Evolutionary conservation across 2,113 vertebrate genomes (phyloP).

Genomic region (Brevimyrus niger): DNA sequence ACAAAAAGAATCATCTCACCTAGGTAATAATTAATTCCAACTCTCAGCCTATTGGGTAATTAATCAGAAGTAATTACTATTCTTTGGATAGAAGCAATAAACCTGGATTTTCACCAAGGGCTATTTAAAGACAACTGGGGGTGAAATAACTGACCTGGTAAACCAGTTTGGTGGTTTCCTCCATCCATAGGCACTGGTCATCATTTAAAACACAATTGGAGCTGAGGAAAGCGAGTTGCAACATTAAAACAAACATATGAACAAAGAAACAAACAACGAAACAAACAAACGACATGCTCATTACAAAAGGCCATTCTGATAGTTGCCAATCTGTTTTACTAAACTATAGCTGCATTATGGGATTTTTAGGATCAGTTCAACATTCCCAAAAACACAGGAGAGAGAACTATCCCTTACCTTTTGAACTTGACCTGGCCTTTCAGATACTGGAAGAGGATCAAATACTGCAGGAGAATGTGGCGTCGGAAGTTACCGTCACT

Average conservation of each 20-base stretch:
- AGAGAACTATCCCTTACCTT: constrained; percentile 63
- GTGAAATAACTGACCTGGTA: constrained; percentile 76
- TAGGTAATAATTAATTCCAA: neutral
- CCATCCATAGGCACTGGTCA: constrained; percentile 92
- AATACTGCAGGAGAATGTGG: constrained; percentile 92
- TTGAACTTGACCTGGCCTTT: constrained; percentile 98
- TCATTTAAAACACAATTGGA: constrained; percentile 86
- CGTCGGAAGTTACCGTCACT: constrained; percentile 97
- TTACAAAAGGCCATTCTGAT: neutral
- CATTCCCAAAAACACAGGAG: neutral
- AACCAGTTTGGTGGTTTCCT: constrained; percentile 89
- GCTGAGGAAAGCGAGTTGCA: constrained; percentile 49
- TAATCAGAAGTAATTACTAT: neutral
- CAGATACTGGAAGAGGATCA: constrained; percentile 96
- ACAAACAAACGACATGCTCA: neutral
- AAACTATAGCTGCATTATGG: neutral
- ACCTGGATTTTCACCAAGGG: neutral
- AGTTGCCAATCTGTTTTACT: neutral
- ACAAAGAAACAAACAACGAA: neutral
- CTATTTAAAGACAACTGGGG: neutral
- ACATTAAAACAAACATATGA: too few species aligned
- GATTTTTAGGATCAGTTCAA: neutral
- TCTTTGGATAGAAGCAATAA: neutral
- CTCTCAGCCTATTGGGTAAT: neutral
- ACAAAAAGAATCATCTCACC: neutral